Percentiles rank a stretch among this genome's conserved stretches.
Evolutionary conservation across 2,113 vertebrate genomes (phyloP).

Genomic region (Leptosomus discolor): DNA sequence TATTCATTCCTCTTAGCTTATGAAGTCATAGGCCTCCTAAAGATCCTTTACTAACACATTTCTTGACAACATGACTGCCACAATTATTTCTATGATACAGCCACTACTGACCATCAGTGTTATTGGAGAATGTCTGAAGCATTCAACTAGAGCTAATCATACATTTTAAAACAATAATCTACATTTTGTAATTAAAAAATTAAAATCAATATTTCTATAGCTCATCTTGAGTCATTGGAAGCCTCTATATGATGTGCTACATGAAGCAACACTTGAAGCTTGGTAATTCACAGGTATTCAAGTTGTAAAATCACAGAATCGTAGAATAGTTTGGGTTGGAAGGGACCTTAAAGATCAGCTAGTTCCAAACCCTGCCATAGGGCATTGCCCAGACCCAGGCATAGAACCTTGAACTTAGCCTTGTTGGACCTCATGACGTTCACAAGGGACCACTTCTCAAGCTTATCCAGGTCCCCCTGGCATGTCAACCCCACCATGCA

Average conservation of each 20-base stretch:
- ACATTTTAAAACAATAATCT: neutral
- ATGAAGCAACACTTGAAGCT: neutral
- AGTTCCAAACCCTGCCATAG: no score
- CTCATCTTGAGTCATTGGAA: neutral
- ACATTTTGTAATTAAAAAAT: neutral
- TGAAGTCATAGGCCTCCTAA: neutral
- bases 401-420: no score
- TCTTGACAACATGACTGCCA: neutral
- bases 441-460: no score
- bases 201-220: neutral
- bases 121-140: neutral
- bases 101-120: neutral
- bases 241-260: neutral
- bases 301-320: no score
- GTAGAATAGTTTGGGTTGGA: no score
- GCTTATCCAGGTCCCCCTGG: no score
- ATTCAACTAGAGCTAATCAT: neutral
- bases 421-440: no score
- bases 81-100: neutral
- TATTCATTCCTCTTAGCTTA: neutral
- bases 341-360: no score
- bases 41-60: neutral
- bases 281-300: neutral
- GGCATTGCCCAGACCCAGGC: no score
- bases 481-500: no score